Percentiles rank a stretch among this genome's conserved stretches.
Conservation (phyloP, 2,888 invertebrate species). For the Cecidostiba fungosa region DNA sequence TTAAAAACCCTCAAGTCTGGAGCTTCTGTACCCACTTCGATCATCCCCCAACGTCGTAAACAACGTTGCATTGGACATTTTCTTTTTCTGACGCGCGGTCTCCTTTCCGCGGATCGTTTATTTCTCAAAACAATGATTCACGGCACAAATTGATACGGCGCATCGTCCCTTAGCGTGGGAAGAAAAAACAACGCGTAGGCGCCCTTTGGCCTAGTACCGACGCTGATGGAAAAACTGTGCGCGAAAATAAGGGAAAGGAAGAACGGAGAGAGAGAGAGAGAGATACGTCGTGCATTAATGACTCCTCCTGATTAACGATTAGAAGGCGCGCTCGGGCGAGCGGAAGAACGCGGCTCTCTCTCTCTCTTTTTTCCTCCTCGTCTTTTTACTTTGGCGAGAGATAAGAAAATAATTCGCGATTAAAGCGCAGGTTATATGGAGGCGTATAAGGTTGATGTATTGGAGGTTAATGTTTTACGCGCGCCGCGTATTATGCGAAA, state of each 20-base stretch:
- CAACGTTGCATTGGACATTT: no score
- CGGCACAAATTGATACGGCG: slow-evolving; percentile 19
- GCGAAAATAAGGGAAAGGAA: neutral
- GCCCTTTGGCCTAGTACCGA: neutral
- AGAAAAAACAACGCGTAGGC: neutral
- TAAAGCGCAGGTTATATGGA: neutral
- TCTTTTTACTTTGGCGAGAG: neutral
- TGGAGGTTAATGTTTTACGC: neutral
- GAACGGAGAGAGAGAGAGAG: neutral
- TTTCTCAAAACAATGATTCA: slow-evolving; percentile 24
- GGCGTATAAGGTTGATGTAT: neutral
- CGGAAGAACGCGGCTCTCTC: neutral
- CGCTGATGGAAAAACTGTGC: neutral
- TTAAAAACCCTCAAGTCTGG: neutral
- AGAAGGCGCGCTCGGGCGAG: slow-evolving; percentile 24
- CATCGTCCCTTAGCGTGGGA: neutral
- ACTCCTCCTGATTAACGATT: slow-evolving; percentile 58
- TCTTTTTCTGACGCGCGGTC: no score
- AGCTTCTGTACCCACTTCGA: neutral
- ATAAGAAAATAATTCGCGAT: slow-evolving; percentile 18
- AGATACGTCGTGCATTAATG: slow-evolving; percentile 54
- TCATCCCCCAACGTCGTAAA: no score
- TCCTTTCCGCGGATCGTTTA: neutral
- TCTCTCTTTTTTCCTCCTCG: neutral
- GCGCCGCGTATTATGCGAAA: neutral